phyloP scores from a whole-genome alignment of 2,888 invertebrate genomes.

The Stenichneumon culpator region DNA sequence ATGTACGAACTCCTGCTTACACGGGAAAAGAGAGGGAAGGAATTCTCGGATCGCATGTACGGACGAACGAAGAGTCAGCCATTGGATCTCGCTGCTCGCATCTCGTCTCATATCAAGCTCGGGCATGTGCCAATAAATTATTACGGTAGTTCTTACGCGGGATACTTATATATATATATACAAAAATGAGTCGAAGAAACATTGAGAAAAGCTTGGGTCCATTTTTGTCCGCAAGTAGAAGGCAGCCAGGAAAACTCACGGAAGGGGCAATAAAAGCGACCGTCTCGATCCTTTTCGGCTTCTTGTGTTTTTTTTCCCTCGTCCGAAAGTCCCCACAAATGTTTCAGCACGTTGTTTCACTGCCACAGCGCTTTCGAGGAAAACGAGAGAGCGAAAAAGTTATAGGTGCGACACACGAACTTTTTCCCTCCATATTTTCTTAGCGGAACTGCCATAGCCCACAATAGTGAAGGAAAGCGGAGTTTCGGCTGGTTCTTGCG shows the following conservation, averaged over 20 bases:
- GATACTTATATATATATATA: not conserved
- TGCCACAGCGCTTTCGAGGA: conserved; percentile 21
- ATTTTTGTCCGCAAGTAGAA: conserved; percentile 47
- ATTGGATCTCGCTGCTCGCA: conserved; percentile 46
- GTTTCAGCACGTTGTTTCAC: conserved; percentile 64
- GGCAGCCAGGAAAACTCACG: conserved; percentile 20
- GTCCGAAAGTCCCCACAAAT: conserved; percentile 66
- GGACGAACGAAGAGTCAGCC: conserved; percentile 31
- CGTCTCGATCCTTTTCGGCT: conserved; percentile 50
- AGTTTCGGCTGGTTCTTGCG: conserved; percentile 59
- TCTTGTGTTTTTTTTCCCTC: conserved; percentile 60
- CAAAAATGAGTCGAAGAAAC: not conserved
- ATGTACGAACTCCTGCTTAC: conserved; percentile 77
- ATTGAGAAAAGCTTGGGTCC: conserved; percentile 1
- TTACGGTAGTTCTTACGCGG: conserved; percentile 8
- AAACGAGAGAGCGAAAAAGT: conserved; percentile 35
- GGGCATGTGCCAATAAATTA: conserved; percentile 38
- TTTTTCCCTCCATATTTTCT: conserved; percentile 64
- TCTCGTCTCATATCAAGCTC: conserved; percentile 2
- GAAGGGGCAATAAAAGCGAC: conserved; percentile 60
- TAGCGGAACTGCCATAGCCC: conserved; percentile 38
- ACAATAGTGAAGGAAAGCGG: conserved; percentile 21
- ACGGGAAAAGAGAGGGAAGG: conserved; percentile 40
- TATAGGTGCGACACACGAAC: conserved; percentile 43
- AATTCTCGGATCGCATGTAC: conserved; percentile 31